Conservation (phyloP, 2,797 vertebrate species). For the Enteromius paludinosus region DNA sequence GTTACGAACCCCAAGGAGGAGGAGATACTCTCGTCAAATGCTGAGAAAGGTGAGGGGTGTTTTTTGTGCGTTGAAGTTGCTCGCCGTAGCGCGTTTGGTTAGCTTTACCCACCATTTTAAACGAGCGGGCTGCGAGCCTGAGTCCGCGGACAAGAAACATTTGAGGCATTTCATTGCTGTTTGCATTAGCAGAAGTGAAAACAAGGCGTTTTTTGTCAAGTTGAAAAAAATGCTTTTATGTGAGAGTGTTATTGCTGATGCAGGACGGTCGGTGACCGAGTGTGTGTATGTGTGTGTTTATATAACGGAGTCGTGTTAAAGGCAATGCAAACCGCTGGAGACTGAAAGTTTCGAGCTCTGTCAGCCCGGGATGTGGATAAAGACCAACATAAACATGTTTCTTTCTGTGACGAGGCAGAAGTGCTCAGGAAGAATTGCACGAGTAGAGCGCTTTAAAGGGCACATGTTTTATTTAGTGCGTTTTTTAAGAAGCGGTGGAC, state of each 20-base stretch:
- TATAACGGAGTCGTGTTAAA: background rate
- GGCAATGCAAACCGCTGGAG: constrained; percentile 1
- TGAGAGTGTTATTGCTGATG: background rate
- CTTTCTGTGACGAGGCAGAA: constrained; percentile 17
- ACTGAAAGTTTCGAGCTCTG: constrained; percentile 30
- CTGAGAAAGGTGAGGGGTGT: constrained; percentile 80
- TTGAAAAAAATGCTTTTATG: background rate
- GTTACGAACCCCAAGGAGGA: constrained; percentile 98
- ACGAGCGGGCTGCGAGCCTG: constrained; percentile 26
- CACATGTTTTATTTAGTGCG: constrained; percentile 5
- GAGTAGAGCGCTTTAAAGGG: constrained; percentile 6
- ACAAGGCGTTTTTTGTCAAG: background rate
- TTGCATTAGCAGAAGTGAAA: background rate
- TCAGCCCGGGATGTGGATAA: constrained; percentile 4
- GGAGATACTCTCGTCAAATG: constrained; percentile 85
- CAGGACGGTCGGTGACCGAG: background rate
- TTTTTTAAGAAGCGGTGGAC: background rate
- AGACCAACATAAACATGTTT: constrained; percentile 32
- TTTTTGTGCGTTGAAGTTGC: constrained; percentile 14
- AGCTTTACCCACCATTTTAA: constrained; percentile 51
- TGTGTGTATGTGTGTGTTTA: constrained; percentile 19
- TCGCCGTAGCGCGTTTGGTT: constrained; percentile 36
- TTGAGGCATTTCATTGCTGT: background rate
- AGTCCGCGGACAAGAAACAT: background rate
- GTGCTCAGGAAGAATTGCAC: background rate